phyloP scores from a whole-genome alignment of 1,140 invertebrate species.

The Phymastichus coffea region DNA sequence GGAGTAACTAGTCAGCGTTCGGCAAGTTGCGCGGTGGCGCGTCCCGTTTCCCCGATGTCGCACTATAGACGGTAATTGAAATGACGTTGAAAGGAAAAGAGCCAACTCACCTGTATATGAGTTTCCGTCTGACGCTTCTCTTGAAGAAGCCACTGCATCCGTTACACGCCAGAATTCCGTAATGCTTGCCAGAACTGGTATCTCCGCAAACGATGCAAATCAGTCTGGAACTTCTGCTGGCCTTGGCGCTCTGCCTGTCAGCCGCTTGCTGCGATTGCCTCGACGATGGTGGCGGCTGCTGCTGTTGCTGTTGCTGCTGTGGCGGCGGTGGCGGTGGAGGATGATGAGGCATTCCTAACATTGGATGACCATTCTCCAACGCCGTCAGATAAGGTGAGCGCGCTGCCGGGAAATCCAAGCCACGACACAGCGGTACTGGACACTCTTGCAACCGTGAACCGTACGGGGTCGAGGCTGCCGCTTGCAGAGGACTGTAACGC shows the following conservation, averaged over 20 bases:
- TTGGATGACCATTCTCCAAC: slow-evolving; percentile 50
- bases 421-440: slow-evolving; percentile 48
- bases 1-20: too few species aligned
- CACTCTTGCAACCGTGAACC: slow-evolving; percentile 43
- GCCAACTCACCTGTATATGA: slow-evolving; percentile 95
- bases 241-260: slow-evolving; percentile 43
- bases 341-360: slow-evolving; percentile 27
- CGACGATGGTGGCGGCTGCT: slow-evolving; percentile 38
- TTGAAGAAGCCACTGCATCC: slow-evolving; percentile 99
- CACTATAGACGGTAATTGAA: too few species aligned
- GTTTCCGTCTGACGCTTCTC: slow-evolving; percentile 89
- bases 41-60: too few species aligned
- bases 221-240: slow-evolving; percentile 62
- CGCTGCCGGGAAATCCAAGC: slow-evolving; percentile 49
- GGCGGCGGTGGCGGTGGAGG: slow-evolving; percentile 29
- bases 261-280: slow-evolving; percentile 38
- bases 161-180: slow-evolving; percentile 98
- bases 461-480: slow-evolving; percentile 46
- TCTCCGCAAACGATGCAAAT: slow-evolving; percentile 96
- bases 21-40: too few species aligned
- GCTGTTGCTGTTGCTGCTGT: slow-evolving; percentile 34
- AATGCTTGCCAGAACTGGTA: slow-evolving; percentile 96
- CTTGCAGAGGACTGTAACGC: slow-evolving; percentile 51
- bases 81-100: too few species aligned
- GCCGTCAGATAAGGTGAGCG: slow-evolving; percentile 52